Evolutionary conservation across 2,797 vertebrate species (phyloP).

Genomic region (Urophycis tenuis): DNA sequence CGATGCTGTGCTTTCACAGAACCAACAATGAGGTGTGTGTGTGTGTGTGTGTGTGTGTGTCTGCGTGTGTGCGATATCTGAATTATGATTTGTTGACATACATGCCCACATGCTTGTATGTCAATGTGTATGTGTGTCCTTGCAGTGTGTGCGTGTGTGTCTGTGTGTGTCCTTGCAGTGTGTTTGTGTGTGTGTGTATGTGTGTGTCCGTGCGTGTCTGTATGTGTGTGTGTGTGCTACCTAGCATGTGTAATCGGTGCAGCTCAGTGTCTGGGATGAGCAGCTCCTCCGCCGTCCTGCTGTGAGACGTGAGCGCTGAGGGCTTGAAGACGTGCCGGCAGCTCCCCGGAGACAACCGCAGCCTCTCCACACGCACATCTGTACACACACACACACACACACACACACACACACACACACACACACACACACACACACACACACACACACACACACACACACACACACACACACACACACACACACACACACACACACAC

Average conservation of each 20-base stretch:
- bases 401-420: background rate
- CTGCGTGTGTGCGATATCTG: background rate
- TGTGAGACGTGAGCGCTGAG: constrained; percentile 40
- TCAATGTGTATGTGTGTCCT: background rate
- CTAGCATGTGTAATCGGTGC: constrained; percentile 60
- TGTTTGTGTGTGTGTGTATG: background rate
- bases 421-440: background rate
- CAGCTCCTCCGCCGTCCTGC: constrained; percentile 64
- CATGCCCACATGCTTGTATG: background rate
- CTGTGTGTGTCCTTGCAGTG: background rate
- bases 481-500: no score
- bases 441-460: no score
- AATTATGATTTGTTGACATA: constrained; percentile 1
- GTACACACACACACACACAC: constrained; percentile 16
- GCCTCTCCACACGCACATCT: constrained; percentile 68
- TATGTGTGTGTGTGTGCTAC: constrained; percentile 47
- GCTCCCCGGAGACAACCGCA: constrained; percentile 55
- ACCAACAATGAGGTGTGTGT: background rate
- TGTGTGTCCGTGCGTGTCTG: background rate
- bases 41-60: no score
- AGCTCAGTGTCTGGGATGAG: constrained; percentile 68
- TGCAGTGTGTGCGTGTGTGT: background rate
- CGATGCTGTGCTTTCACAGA: background rate
- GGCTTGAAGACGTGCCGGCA: constrained; percentile 65
- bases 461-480: no score